Base-by-base conservation (phyloP, 2,888 invertebrate species). In the Notodonta ziczac region DNA sequence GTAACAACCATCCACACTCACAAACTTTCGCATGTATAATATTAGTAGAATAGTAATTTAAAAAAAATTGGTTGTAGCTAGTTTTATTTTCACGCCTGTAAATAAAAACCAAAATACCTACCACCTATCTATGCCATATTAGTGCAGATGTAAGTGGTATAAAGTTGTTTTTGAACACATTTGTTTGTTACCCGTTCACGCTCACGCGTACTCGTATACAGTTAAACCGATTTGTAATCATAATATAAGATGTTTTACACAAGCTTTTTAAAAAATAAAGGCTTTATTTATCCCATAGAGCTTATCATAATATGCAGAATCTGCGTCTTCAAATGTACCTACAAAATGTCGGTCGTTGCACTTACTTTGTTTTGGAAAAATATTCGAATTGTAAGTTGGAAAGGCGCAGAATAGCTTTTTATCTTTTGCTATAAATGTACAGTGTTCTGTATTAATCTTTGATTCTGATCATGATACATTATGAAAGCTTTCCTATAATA, bases 291-390 rank as follows among this genome's bases (percentile, higher is more conserved):
- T 52, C 13, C 5, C 52, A 52, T 13, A 52, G 32, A 4, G 12
- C 13, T 2, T 50, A 16, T 14, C 16, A 50, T 32, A 32, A 50
- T 32, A 32, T n/a, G 52, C 32, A 60, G 57, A 56, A 48, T 62
- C 14, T 65, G 51, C 52, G 48, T 69, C 64, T 59, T 42, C 60
- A 50, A 50, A 50, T 32, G 12, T 58, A 51, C 60, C 35, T 39
- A 40, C 14, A 13, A 60, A 44, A 56, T 53, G 32, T 48, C 57
- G 61, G 64, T 56, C 67, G 63, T 61, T 70, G 67, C 58, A 61
- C 67, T 57, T 60, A 54, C 52, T 60, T 66, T 60, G 61, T 60
- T 60, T 62, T 6, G 6, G 3, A 24, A 61, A 59, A 50, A 50
- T 2, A 50, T 9, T 16, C 9, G 14, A 2, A 16, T 16, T 50